Evolutionary conservation across 2,113 vertebrate genomes (phyloP).

Genomic region (Paracanthobrama guichenoti): DNA sequence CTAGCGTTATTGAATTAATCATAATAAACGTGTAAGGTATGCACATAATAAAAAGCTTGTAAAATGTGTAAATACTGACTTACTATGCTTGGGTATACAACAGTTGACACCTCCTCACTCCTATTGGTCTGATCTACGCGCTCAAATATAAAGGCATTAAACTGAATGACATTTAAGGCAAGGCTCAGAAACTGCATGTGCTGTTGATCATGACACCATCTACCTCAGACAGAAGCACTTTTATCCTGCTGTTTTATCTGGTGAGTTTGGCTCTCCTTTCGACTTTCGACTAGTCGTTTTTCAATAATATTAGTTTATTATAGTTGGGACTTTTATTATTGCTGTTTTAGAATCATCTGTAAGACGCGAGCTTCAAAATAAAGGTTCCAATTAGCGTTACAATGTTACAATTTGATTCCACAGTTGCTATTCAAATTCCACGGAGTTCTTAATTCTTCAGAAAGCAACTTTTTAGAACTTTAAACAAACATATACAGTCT

Average conservation of each 20-base stretch:
- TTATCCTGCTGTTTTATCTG: constrained; percentile 1
- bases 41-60: not conserved
- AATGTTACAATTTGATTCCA: not conserved
- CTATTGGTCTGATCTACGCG: no score
- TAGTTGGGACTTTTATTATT: not conserved
- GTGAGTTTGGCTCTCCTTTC: constrained; percentile 15
- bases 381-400: constrained; percentile 3
- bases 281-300: not conserved
- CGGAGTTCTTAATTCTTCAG: not conserved
- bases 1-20: not conserved
- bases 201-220: constrained; percentile 3
- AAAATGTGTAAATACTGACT: not conserved
- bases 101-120: no score
- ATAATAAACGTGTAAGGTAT: not conserved
- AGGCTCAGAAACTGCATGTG: not conserved
- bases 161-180: not conserved
- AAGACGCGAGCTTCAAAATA: not conserved
- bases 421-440: not conserved
- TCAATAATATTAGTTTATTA: not conserved
- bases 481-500: not conserved
- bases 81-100: not conserved
- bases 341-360: not conserved
- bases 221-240: constrained; percentile 11
- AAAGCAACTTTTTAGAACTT: not conserved
- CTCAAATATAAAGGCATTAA: not conserved